phyloP scores from a whole-genome alignment of 2,113 vertebrate species.

The Xenopus borealis region DNA sequence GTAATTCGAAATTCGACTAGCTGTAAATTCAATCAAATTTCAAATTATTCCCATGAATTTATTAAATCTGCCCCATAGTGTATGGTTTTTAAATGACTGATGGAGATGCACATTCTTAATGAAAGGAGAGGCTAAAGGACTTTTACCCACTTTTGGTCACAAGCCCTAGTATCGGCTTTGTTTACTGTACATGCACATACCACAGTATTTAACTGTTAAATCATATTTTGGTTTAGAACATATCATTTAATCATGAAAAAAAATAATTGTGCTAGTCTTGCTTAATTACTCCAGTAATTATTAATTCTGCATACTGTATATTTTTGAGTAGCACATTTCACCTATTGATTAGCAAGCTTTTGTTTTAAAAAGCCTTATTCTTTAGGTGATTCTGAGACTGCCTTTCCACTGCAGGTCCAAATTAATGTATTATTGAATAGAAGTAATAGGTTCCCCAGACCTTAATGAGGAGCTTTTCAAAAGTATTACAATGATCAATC shows the following conservation, averaged over 20 bases:
- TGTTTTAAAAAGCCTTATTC: constrained; percentile 36
- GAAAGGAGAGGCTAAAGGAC: too few species aligned
- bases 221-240: background rate
- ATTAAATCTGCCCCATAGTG: too few species aligned
- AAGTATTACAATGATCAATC: background rate
- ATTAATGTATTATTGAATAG: constrained; percentile 7
- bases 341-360: constrained; percentile 35
- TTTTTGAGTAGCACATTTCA: constrained; percentile 1
- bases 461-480: constrained; percentile 16
- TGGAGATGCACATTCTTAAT: too few species aligned
- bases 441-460: background rate
- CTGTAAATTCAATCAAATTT: too few species aligned
- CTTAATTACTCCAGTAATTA: constrained; percentile 13
- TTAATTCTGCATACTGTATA: constrained; percentile 5
- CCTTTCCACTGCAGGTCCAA: constrained; percentile 9
- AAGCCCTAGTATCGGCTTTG: too few species aligned
- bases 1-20: too few species aligned
- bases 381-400: constrained; percentile 22
- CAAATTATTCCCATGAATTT: too few species aligned
- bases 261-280: background rate
- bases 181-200: background rate
- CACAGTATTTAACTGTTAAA: background rate
- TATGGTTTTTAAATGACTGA: too few species aligned
- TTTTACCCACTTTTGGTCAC: too few species aligned
- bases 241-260: too few species aligned